Evolutionary conservation across 2,888 invertebrate genomes (phyloP).

Genomic region (Pristionchus mayeri): DNA sequence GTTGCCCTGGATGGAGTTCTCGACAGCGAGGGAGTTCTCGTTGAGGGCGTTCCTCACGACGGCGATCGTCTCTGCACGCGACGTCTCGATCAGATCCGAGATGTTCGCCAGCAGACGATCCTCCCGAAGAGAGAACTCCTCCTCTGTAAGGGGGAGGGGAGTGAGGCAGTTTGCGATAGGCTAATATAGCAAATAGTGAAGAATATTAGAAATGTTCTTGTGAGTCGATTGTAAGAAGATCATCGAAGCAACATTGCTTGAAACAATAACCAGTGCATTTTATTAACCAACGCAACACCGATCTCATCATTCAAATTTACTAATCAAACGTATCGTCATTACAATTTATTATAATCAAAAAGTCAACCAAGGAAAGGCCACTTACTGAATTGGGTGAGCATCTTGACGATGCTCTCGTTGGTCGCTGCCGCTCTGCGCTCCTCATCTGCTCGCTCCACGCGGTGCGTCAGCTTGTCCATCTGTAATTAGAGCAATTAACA

Average conservation of each 20-base stretch:
- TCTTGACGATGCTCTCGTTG: slow-evolving; percentile 53
- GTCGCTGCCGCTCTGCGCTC: slow-evolving; percentile 51
- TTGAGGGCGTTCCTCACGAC: slow-evolving; percentile 52
- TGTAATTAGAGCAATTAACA: neutral
- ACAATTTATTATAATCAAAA: too few species aligned
- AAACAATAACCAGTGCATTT: too few species aligned
- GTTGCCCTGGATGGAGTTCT: slow-evolving; percentile 51
- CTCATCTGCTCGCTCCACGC: slow-evolving; percentile 53
- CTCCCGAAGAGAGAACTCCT: slow-evolving; percentile 64
- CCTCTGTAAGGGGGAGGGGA: slow-evolving; percentile 55
- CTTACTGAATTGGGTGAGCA: slow-evolving; percentile 55
- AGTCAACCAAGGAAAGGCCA: too few species aligned
- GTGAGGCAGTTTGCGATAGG: too few species aligned
- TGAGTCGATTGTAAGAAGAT: neutral
- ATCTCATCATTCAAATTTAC: neutral
- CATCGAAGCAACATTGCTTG: neutral
- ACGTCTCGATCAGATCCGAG: slow-evolving; percentile 54
- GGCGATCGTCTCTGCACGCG: slow-evolving; percentile 50
- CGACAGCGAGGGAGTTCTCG: slow-evolving; percentile 52
- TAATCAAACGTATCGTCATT: too few species aligned
- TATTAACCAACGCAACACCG: neutral
- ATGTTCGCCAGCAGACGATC: slow-evolving; percentile 62
- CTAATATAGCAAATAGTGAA: too few species aligned
- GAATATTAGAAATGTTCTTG: too few species aligned
- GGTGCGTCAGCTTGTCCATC: slow-evolving; percentile 53